Base-by-base conservation (phyloP, 2,797 vertebrate genomes). In the Sebastolobus alascanus region DNA sequence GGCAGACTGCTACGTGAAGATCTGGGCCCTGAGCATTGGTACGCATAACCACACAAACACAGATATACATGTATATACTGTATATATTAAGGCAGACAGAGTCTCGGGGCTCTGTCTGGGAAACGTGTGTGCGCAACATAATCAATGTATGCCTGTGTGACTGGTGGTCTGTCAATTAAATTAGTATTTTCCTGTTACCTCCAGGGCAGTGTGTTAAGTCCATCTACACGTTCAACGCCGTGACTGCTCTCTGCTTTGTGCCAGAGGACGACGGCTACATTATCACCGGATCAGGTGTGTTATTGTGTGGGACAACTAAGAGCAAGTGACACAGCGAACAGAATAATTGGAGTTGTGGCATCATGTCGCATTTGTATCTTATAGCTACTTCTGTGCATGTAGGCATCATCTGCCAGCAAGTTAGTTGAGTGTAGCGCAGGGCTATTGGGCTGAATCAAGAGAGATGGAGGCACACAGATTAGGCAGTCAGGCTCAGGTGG, bases 191-290 rank as follows among this genome's bases (percentile, higher is more conserved):
- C 52, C 80, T 40, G 56, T 75, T 85, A 12, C 89, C 92, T 85
- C n/a, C 86, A 97, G 96, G 96, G 73, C 95, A 94, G 80, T 96
- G 96, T 84, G 88, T 96, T 65, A 96, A 96, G 87, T 97, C 96
- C 61, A 88, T 97, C 89, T 97, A 97, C 94, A 97, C 96, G 0
- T 97, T 96, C 90, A 97, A 96, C 16, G 84, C 93, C 1, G 94
- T 97, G 82, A 95, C 95, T 4, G 94, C 96, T 18, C 89, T 96
- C 66, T 95, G 93, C 78, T 96, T 96, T 68, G 89, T 95, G 84
- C 93, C 96, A 1, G 95, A 96, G 85, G 94, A 84, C 64, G 89
- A 92, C 5, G 95, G 95, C 79, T 96, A 92, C 88, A 93, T 96
- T 81, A 87, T 96, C 81, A 95, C 95, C 4, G 96, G 95, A 81